Evolutionary conservation across 2,113 vertebrate genomes (phyloP).

Genomic region (Tetrao urogallus): DNA sequence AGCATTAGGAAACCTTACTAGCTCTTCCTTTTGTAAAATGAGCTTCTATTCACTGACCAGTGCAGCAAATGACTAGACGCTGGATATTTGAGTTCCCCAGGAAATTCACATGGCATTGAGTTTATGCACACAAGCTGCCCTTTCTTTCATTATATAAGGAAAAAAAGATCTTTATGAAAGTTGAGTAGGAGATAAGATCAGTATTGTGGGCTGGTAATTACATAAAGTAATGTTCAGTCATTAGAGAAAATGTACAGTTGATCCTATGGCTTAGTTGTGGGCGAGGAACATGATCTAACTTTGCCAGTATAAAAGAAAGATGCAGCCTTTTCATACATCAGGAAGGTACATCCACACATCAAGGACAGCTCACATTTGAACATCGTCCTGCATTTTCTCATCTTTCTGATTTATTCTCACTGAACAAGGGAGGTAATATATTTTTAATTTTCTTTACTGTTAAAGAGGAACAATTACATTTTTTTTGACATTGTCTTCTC

Average conservation of each 20-base stretch:
- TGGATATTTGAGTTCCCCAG: constrained; percentile 12
- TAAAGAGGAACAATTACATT: background rate
- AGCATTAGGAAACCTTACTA: background rate
- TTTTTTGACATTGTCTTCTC: background rate
- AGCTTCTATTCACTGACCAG: constrained; percentile 58
- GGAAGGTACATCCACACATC: background rate
- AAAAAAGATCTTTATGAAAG: constrained; percentile 53
- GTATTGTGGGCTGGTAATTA: constrained; percentile 77
- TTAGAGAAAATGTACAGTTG: constrained; percentile 73
- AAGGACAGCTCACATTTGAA: constrained; percentile 21
- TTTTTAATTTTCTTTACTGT: background rate
- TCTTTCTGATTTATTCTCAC: constrained; percentile 37
- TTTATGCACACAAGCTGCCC: constrained; percentile 63
- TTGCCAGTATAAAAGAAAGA: constrained; percentile 75
- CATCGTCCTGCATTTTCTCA: constrained; percentile 34
- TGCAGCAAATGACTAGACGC: constrained; percentile 36
- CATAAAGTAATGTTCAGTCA: constrained; percentile 68
- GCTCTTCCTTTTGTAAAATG: background rate
- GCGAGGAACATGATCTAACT: constrained; percentile 49
- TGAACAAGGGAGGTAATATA: constrained; percentile 72
- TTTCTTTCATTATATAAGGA: constrained; percentile 66
- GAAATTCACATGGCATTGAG: constrained; percentile 34
- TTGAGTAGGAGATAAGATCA: constrained; percentile 77
- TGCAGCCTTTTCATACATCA: constrained; percentile 20
- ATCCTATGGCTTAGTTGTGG: constrained; percentile 78